Evolutionary conservation across 2,888 invertebrate genomes (phyloP).

Genomic region (Drosophila lacicola): DNA sequence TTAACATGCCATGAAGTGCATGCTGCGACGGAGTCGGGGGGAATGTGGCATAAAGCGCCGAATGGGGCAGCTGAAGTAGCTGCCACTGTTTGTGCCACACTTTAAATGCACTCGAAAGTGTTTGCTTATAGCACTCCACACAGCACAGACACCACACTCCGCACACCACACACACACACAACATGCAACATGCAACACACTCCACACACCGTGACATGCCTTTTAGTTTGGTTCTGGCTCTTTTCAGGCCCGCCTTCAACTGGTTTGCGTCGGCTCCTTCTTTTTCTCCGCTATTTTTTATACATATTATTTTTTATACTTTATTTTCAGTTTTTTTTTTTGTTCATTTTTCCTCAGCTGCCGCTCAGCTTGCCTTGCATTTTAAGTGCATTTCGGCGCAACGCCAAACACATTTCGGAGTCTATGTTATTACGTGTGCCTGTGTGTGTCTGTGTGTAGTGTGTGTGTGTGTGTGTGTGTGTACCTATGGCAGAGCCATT

Average conservation of each 20-base stretch:
- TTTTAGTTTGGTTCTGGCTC: conserved; percentile 55
- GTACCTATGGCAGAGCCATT: conserved; percentile 64
- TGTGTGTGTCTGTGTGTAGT: conserved; percentile 7
- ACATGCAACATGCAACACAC: conserved; percentile 16
- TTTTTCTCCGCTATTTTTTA: conserved; percentile 29
- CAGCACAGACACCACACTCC: conserved; percentile 4
- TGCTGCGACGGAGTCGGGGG: conserved; percentile 13
- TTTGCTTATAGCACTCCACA: conserved; percentile 72
- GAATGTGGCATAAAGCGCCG: conserved; percentile 15
- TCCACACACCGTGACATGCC: conserved; percentile 49
- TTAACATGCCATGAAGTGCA: conserved; percentile 58
- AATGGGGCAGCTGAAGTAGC: conserved; percentile 63
- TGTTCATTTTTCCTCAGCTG: conserved; percentile 33
- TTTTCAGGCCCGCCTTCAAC: conserved; percentile 53
- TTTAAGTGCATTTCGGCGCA: conserved; percentile 72
- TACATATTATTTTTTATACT: conserved; percentile 21
- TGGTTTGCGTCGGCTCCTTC: conserved; percentile 35
- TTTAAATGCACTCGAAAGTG: conserved; percentile 77
- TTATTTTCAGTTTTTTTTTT: conserved; percentile 41
- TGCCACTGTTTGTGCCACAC: conserved; percentile 75
- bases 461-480: conserved; percentile 21
- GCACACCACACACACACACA: conserved; percentile 26
- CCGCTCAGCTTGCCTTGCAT: conserved; percentile 55
- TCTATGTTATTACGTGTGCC: conserved; percentile 12
- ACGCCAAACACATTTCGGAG: conserved; percentile 37